A percentile compares a stretch with the other conserved stretches of the same genome.
phyloP scores from a whole-genome alignment of 2,888 invertebrate species.

The Hyalella azteca region DNA sequence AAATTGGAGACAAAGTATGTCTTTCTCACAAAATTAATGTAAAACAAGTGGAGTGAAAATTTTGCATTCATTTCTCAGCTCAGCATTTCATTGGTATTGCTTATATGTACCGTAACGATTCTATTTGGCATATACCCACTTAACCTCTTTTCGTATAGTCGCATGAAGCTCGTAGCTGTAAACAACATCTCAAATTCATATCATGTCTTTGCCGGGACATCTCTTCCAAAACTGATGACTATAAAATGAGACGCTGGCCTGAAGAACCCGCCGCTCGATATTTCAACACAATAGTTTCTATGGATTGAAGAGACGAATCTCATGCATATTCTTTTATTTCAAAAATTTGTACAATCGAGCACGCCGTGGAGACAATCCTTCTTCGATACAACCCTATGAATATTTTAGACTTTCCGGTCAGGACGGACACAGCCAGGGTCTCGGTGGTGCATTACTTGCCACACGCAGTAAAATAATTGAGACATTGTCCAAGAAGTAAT shows the following conservation, averaged over 20 bases:
- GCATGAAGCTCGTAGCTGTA: neutral
- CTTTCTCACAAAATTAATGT: too few relatives aligned
- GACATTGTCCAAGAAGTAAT: too few relatives aligned
- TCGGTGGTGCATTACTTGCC: too few relatives aligned
- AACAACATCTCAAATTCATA: slow-evolving; percentile 12
- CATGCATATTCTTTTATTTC: slow-evolving; percentile 30
- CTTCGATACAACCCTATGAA: slow-evolving; percentile 35
- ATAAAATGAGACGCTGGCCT: neutral
- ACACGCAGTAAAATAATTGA: too few relatives aligned
- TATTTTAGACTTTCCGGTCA: slow-evolving; percentile 27
- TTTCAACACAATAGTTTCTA: neutral
- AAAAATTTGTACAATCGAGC: slow-evolving; percentile 22
- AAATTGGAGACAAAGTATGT: too few relatives aligned
- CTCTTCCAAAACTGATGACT: slow-evolving; percentile 20
- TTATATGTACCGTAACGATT: too few relatives aligned
- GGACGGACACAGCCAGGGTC: slow-evolving; percentile 14
- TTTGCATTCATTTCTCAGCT: too few relatives aligned
- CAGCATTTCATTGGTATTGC: too few relatives aligned
- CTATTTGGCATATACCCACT: too few relatives aligned
- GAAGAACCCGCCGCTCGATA: neutral
- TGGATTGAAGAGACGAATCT: slow-evolving; percentile 14
- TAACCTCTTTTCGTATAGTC: too few relatives aligned
- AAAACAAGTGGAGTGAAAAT: too few relatives aligned
- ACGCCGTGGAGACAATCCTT: slow-evolving; percentile 30
- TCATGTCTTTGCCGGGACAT: slow-evolving; percentile 22